Base-by-base conservation (phyloP, 2,888 invertebrate species). In the Scrobipalpa costella region DNA sequence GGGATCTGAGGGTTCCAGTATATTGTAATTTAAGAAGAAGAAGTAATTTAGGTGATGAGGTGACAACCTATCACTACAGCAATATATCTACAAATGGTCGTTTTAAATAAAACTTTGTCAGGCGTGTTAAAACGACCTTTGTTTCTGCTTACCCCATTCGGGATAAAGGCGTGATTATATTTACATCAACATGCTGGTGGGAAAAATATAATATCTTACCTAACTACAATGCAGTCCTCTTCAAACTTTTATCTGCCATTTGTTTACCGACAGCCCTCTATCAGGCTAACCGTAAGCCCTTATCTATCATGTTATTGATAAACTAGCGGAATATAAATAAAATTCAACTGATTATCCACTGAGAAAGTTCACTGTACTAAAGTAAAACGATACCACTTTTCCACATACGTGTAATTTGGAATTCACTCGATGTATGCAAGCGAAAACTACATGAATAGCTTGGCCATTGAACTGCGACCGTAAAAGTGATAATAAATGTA, bases 261-360 rank as follows among this genome's bases (percentile, higher is more conserved):
- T 69, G 69, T 63, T 63, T 63, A 62, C 67, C 61, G 60, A 57
- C 62, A 64, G 62, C 21, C 33, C 40, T 61, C 33, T 69, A 70
- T 66, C 63, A 66, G 61, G 64, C 55, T 59, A 62, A 66, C 67
- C 67, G 65, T 63, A 67, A 63, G 61, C 66, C 63, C 65, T 71
- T 74, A 72, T 74, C 73, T 68, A 65, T 63, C 63, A 52, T 61
- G 36, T 62, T 67, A 72, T 68, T 67, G 73, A 72, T 71, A 69
- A 63, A 68, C 65, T 70, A 64, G 61, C 64, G 64, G 64, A 69
- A 73, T 73, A 68, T 70, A 74, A 62, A 63, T 47, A 47, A 2
- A 38, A 64, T 64, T 36, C 19, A 40, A 27, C 61, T 36, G 38
- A 61, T 61, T 19, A 61, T 21, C 13, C 36, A 36, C 52, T 36